A percentile compares a stretch with the other conserved stretches of the same genome.
phyloP scores from a whole-genome alignment of 2,888 invertebrate genomes.

The Frankliniella intonsa region DNA sequence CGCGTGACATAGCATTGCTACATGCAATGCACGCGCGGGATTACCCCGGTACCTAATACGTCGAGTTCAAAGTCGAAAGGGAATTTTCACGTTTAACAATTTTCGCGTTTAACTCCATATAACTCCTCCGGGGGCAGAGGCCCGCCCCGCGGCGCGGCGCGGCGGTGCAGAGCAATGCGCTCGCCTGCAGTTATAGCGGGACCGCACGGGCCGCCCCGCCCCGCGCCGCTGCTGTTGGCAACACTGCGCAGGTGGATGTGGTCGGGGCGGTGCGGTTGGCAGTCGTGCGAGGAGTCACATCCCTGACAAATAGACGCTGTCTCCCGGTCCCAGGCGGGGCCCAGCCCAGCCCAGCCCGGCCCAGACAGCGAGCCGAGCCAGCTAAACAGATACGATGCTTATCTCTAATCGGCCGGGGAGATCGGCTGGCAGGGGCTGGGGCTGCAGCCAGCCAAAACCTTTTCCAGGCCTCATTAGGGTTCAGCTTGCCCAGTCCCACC shows the following conservation, averaged over 20 bases:
- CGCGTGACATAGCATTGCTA: no score
- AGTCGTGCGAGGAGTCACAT: conserved; percentile 3
- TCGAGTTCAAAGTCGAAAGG: no score
- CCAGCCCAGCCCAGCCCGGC: no score
- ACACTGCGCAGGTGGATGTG: conserved; percentile 11
- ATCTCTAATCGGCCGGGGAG: conserved; percentile 28
- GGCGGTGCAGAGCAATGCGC: background rate
- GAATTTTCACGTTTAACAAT: no score
- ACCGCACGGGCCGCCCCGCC: background rate
- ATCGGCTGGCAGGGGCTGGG: conserved; percentile 39
- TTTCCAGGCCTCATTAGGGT: conserved; percentile 33
- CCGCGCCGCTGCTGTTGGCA: conserved; percentile 17
- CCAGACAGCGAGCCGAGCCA: background rate
- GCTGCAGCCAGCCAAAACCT: conserved; percentile 45
- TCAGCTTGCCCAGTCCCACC: background rate
- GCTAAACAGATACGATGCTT: background rate
- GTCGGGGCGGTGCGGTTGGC: background rate
- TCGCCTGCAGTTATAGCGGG: conserved; percentile 8
- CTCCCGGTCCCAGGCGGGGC: background rate
- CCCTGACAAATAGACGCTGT: background rate
- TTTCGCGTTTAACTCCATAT: no score
- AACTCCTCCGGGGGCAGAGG: background rate
- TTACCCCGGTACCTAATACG: no score
- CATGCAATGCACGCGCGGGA: no score
- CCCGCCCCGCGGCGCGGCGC: background rate